A percentile compares a stretch with the other conserved stretches of the same genome.
phyloP scores from a whole-genome alignment of 2,888 invertebrate species.

The Chelonus formosanus region DNA sequence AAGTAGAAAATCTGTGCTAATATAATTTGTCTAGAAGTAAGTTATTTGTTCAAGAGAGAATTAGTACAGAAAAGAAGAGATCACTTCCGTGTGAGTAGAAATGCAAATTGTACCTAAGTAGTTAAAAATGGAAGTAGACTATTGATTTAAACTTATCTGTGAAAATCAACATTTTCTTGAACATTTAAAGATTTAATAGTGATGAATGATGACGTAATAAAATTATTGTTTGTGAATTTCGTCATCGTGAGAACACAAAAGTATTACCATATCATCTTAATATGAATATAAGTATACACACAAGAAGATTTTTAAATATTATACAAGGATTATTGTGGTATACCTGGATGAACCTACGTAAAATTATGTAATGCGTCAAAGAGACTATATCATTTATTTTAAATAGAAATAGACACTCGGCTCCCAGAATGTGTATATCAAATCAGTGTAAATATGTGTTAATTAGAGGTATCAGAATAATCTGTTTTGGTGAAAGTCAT shows the following conservation, averaged over 20 bases:
- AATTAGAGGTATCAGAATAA: constrained; percentile 3
- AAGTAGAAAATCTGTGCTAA: too few relatives aligned
- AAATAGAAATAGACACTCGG: too few relatives aligned
- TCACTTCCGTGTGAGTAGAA: too few relatives aligned
- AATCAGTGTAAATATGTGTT: background rate
- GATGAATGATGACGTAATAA: too few relatives aligned
- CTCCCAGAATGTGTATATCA: too few relatives aligned
- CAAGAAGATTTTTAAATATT: background rate
- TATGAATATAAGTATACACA: background rate
- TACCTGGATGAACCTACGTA: background rate
- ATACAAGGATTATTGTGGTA: background rate
- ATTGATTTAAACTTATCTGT: constrained; percentile 2
- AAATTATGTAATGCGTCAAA: too few relatives aligned
- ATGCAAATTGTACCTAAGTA: too few relatives aligned
- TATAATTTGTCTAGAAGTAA: too few relatives aligned
- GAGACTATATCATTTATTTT: too few relatives aligned
- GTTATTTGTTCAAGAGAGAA: too few relatives aligned
- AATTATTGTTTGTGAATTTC: background rate
- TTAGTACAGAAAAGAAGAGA: too few relatives aligned
- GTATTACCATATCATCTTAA: constrained; percentile 1
- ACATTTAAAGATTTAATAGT: too few relatives aligned
- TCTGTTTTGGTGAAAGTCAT: background rate
- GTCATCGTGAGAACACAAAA: background rate
- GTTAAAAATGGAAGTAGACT: background rate
- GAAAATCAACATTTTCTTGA: constrained; percentile 3